Evolutionary conservation across 2,113 vertebrate genomes (phyloP).

Genomic region (Microtus ochrogaster): DNA sequence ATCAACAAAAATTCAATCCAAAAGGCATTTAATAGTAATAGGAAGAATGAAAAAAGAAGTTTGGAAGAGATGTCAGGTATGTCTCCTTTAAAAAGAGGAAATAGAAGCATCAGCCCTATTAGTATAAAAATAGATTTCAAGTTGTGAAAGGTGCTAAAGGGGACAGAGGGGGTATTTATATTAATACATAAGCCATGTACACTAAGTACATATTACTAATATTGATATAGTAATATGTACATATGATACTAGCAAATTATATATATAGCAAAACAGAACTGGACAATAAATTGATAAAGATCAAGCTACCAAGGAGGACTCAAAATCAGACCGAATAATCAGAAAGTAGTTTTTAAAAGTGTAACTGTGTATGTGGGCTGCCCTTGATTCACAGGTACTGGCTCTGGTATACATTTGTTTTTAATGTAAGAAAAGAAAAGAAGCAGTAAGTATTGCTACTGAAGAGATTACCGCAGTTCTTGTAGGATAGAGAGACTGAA

Average conservation of each 20-base stretch:
- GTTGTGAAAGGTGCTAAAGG: not conserved
- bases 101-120: not conserved
- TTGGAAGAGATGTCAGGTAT: constrained; percentile 16
- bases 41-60: constrained; percentile 11
- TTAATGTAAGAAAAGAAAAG: not conserved
- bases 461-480: not conserved
- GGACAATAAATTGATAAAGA: not conserved
- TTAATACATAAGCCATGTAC: not conserved
- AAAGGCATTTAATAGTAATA: constrained; percentile 1
- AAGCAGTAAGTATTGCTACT: not conserved
- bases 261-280: not conserved
- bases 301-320: not conserved
- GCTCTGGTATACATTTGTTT: not conserved
- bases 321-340: not conserved
- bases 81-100: not conserved
- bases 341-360: not conserved
- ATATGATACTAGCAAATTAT: not conserved
- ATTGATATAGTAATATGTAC: not conserved
- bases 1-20: not conserved
- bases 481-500: not conserved
- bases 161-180: not conserved
- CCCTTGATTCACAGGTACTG: not conserved
- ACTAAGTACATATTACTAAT: not conserved
- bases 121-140: constrained; percentile 31
- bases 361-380: not conserved